A percentile compares a stretch with the other conserved stretches of the same genome.
Evolutionary conservation across 2,113 vertebrate species (phyloP).

Genomic region (Ptychochromis oligacanthus): DNA sequence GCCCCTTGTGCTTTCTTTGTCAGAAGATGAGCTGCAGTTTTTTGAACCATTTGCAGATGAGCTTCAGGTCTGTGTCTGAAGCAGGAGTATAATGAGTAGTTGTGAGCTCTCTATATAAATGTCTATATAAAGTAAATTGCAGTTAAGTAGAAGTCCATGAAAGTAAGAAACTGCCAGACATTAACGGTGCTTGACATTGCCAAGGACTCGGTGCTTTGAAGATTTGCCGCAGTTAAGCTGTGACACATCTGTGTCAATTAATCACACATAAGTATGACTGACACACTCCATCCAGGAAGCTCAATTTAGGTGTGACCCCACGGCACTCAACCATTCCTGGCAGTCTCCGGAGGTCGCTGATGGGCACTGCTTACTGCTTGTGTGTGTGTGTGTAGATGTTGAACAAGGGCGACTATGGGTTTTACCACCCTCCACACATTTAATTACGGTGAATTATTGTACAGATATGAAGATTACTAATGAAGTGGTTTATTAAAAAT

Average conservation of each 20-base stretch:
- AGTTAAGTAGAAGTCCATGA: not conserved
- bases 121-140: not conserved
- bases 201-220: not conserved
- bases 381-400: not conserved
- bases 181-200: not conserved
- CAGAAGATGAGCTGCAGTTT: not conserved
- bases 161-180: not conserved
- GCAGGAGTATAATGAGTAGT: not conserved
- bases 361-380: not conserved
- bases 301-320: constrained; percentile 23
- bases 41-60: not conserved
- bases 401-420: not conserved
- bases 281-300: constrained; percentile 20
- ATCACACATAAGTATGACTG: constrained; percentile 24
- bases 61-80: not conserved
- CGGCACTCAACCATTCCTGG: not conserved
- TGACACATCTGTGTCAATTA: constrained; percentile 35
- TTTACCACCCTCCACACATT: not conserved
- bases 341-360: constrained; percentile 16
- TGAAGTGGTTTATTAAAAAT: not conserved
- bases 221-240: not conserved
- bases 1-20: not conserved
- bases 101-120: not conserved
- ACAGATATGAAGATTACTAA: not conserved
- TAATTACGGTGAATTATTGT: no score